Conservation (phyloP, 2,888 invertebrate species). For the Hypomecis atomaria region DNA sequence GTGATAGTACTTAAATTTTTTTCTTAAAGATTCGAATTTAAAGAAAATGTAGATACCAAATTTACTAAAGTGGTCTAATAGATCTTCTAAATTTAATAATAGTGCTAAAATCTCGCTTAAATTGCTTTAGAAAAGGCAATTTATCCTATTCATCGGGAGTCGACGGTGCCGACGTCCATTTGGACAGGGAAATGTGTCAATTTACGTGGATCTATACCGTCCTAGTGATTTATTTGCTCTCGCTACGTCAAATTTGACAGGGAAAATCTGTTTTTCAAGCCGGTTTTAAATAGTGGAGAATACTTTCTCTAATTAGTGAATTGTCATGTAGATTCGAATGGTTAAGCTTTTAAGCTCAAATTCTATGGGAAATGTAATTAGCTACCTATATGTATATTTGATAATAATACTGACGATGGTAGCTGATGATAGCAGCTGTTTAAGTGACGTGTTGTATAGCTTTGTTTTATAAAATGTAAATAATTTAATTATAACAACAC, state of each 20-base stretch:
- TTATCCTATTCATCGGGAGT: conserved; percentile 44
- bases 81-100: not conserved
- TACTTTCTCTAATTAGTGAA: not conserved
- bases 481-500: too few relatives aligned
- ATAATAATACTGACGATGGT: too few relatives aligned
- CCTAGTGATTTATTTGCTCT: conserved; percentile 36
- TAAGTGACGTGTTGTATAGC: too few relatives aligned
- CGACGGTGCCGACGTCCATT: conserved; percentile 46
- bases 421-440: too few relatives aligned
- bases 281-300: not conserved
- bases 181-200: conserved; percentile 55
- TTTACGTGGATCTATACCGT: conserved; percentile 47
- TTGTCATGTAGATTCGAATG: not conserved
- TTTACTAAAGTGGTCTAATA: not conserved
- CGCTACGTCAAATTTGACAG: conserved; percentile 26
- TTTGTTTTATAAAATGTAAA: too few relatives aligned
- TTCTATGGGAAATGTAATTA: too few relatives aligned
- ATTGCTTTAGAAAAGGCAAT: conserved; percentile 14
- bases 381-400: too few relatives aligned
- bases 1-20: too few relatives aligned
- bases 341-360: too few relatives aligned
- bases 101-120: conserved; percentile 8
- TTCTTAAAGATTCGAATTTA: too few relatives aligned
- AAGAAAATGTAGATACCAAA: not conserved
- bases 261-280: conserved; percentile 14